A percentile compares a stretch with the other conserved stretches of the same genome.
These are phyloP conservation scores for Alaudala cheleensis DNA, from an alignment of 2,113 vertebrate genomes.

Conservation along the genomic window DNA sequence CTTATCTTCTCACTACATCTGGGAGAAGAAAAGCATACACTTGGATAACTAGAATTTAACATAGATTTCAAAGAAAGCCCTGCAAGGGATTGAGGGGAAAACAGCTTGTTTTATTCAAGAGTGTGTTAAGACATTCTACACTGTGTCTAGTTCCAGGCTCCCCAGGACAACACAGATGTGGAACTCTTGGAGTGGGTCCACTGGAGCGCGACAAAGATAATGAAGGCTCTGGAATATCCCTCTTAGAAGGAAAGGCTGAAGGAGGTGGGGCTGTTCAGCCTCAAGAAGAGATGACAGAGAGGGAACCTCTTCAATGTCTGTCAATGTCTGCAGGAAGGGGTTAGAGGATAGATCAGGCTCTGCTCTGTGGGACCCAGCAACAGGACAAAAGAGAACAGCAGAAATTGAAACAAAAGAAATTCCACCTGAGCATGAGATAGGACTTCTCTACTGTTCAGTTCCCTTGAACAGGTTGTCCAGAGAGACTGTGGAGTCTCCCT, in stretches of 20 bases:
- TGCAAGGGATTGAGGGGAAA: neutral
- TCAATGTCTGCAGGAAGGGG: neutral
- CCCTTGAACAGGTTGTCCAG: neutral
- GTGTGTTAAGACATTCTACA: neutral
- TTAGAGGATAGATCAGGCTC: neutral
- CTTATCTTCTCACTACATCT: neutral
- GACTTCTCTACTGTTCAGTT: neutral
- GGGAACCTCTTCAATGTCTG: fast-evolving
- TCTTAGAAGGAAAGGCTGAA: neutral
- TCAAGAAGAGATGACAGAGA: neutral
- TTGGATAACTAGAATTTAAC: neutral
- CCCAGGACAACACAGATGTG: neutral
- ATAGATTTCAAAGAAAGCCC: neutral
- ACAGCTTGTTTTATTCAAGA: neutral
- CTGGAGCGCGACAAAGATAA: neutral
- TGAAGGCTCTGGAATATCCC: neutral
- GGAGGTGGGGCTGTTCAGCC: neutral
- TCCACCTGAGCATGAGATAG: neutral
- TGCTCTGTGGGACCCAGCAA: neutral
- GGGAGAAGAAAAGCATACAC: neutral
- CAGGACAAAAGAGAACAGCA: neutral
- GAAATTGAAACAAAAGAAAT: neutral
- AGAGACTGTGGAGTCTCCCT: too few species aligned
- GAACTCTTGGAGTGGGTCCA: neutral
- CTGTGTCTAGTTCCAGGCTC: neutral